Evolutionary conservation across 2,888 invertebrate species (phyloP), one percentile per base, ranked within the genome.

Genomic region (Papilio demoleus): DNA sequence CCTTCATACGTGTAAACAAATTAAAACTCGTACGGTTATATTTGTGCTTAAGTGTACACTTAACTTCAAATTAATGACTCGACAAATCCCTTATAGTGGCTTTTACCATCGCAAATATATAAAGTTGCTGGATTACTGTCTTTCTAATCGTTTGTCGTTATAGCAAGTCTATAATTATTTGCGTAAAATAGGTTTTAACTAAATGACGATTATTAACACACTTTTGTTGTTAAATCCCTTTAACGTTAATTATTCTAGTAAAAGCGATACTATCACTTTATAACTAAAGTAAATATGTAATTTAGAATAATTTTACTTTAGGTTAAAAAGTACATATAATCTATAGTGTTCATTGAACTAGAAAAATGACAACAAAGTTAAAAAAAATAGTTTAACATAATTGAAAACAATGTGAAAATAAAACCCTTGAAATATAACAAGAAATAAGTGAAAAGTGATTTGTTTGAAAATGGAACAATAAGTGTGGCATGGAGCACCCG

Each of bases 401-500:
- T 9, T 9, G 9, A 27, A 64, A 58, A 63, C 27, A 50, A 70
- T 62, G 47, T 59, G 14, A 78, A 74, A 74, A 83, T 83, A 81
- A 77, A 72, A 77, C 80, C 74, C 75, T 74, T 74, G 70, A 70
- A 64, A 50, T 50, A 65, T 24, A 59, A 53, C 40, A 58, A 19
- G 34, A 65, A 42, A 64, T 60, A 65, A 70, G 69, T 70, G 65
- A 62, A 36, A 53, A 68, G 65, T 70, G 70, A 68, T 11, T 50
- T 61, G 63, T 62, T 67, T 60, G 47, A 72, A 63, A 70, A 71
- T 71, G 69, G 73, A 71, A 75, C 76, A 53, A 59, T 70, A 68
- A 70, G 71, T 9, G 47, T 61, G 38, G 64, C 68, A 94, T 97
- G 96, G 97, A 97, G 94, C 97, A 97, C 89, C 95, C 96, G 77